Percentiles rank a stretch among this genome's conserved stretches.
Conservation (phyloP, 2,113 vertebrate genomes). For the Callaeas wilsoni region DNA sequence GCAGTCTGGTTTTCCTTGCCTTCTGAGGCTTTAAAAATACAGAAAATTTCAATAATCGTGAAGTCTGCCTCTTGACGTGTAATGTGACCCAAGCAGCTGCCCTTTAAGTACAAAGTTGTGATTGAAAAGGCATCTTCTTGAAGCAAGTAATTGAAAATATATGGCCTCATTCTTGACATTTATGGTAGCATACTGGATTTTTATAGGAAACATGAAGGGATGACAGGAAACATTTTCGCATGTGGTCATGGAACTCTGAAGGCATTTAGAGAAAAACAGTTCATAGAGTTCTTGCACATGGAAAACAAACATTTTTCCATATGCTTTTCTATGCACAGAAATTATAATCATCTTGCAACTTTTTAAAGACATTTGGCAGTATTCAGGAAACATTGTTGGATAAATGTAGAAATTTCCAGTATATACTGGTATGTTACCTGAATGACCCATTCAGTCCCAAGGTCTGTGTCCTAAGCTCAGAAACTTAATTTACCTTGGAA, state of each 20-base stretch:
- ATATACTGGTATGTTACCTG: not conserved
- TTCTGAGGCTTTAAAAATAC: not conserved
- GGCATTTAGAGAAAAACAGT: not conserved
- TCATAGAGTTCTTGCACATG: not conserved
- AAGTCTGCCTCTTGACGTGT: not conserved
- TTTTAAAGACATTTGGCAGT: not conserved
- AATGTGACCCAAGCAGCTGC: slow-evolving; percentile 17
- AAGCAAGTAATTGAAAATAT: slow-evolving; percentile 54
- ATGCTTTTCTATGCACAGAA: not conserved
- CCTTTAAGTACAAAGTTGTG: not conserved
- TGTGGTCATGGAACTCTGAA: not conserved
- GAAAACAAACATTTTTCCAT: not conserved
- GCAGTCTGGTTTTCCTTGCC: not conserved
- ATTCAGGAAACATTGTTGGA: not conserved
- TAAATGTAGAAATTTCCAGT: not conserved
- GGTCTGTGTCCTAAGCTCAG: not conserved
- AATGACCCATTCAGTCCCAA: not conserved
- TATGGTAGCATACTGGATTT: slow-evolving; percentile 5
- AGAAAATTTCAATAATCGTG: not conserved
- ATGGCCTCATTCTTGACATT: slow-evolving; percentile 36
- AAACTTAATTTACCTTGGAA: not conserved
- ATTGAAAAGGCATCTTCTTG: slow-evolving; percentile 49
- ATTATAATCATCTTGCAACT: not conserved
- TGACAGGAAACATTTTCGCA: slow-evolving; percentile 33
- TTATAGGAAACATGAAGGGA: slow-evolving; percentile 12